Base-by-base conservation (phyloP, 2,888 invertebrate species). In the Euclidia mi region DNA sequence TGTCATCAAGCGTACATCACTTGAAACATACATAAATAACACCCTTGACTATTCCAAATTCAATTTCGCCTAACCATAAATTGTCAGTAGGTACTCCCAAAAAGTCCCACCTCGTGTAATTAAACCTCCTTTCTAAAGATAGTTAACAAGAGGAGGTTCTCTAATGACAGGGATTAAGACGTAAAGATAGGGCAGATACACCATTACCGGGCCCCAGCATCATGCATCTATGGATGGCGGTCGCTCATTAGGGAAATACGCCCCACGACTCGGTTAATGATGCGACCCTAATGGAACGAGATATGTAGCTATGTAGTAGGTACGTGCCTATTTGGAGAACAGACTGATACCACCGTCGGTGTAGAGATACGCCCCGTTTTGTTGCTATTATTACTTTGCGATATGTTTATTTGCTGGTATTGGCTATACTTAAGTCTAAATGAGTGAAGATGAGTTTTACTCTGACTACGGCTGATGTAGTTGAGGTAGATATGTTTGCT, bases 131-230 rank as follows among this genome's bases (percentile, higher is more conserved):
- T 62, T 45, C 57, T 56, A 52, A 59, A 65, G 65, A 79, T 72
- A 71, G 65, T 81, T 76, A 68, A 69, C 64, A 63, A 62, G 69
- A 76, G 70, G 62, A 72, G 73, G 64, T 66, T 73, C 65, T 57
- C 72, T 90, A 89, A 90, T 89, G 88, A 84, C 70, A 71, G 76
- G 84, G 89, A 93, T 93, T 90, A 90, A 92, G 92, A 91, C 89
- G 87, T 92, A 86, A 89, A 90, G 90, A 89, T 90, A 88, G 84
- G 81, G 71, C 51, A 76, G 79, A 75, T 77, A 74, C 75, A 71
- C 81, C 84, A 87, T 87, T 85, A 85, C 78, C 70, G 44, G 55
- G 66, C 79, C 79, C 79, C 62, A 59, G 66, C 82, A 71, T 90
- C 90, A 87, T 89, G 88, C 85, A 85, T 90, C 83, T 85, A 85